These are phyloP conservation scores for Brachypteracias leptosomus DNA, from an alignment of 2,113 vertebrate genomes.

Conservation along the genomic window DNA sequence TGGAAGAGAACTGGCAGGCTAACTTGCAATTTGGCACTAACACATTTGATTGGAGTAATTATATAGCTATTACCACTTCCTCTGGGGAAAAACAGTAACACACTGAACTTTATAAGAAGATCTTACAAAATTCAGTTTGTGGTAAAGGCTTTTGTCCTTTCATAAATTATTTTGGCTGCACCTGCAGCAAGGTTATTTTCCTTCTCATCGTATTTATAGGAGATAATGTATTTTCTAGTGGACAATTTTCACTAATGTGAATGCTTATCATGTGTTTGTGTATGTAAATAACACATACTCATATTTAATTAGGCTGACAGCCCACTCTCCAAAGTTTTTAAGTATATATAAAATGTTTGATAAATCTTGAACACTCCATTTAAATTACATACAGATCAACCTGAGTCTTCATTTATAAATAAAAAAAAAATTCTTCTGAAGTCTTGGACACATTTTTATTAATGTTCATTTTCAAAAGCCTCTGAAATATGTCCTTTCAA, in stretches of 20 bases:
- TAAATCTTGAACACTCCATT: background rate
- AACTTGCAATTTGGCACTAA: background rate
- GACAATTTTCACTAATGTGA: background rate
- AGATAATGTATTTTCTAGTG: background rate
- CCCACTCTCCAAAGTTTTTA: background rate
- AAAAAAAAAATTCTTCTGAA: background rate
- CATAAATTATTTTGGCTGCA: background rate
- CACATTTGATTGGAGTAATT: background rate
- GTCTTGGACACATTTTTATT: background rate
- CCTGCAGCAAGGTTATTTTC: background rate
- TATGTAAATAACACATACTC: background rate
- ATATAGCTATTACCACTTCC: background rate
- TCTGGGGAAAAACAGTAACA: background rate
- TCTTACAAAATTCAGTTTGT: background rate
- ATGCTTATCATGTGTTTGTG: background rate
- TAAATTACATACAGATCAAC: background rate
- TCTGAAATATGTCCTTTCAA: background rate
- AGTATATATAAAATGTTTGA: background rate
- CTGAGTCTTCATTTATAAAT: background rate
- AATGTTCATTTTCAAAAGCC: background rate
- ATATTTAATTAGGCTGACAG: background rate
- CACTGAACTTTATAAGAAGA: background rate
- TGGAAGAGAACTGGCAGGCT: background rate
- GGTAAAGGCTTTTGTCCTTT: background rate
- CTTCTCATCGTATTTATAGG: background rate